These are phyloP conservation scores for Xestia sexstrigata DNA, from an alignment of 2,888 invertebrate species.

Conservation along the genomic window DNA sequence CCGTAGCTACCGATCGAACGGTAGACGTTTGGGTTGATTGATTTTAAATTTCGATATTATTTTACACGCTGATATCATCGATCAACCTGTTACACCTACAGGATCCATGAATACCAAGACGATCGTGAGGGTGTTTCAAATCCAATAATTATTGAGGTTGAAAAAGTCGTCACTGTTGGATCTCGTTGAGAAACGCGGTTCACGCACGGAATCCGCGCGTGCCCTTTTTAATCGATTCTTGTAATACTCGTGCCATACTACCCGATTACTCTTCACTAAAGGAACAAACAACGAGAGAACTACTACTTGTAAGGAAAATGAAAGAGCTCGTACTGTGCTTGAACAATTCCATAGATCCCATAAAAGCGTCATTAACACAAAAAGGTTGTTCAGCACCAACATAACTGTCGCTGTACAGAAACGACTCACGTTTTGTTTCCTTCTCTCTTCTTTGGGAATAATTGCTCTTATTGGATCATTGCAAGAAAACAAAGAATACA, in stretches of 20 bases:
- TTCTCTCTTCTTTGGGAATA: constrained; percentile 2
- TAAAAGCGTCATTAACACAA: constrained; percentile 12
- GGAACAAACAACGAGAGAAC: constrained; percentile 21
- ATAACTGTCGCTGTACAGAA: constrained; percentile 20
- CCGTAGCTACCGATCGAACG: neutral
- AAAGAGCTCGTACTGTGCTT: neutral
- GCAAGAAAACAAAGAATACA: constrained; percentile 13
- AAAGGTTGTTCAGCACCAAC: constrained; percentile 30
- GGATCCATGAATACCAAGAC: neutral
- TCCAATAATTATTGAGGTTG: neutral
- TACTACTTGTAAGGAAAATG: constrained; percentile 22
- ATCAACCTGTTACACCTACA: neutral
- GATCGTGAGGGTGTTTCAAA: neutral
- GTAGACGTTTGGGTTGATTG: neutral
- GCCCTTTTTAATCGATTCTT: neutral
- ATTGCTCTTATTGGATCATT: neutral
- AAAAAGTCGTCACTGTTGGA: neutral
- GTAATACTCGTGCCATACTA: constrained; percentile 4
- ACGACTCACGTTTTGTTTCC: constrained; percentile 11
- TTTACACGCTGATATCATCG: neutral
- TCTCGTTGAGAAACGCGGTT: neutral
- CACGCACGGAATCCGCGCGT: neutral
- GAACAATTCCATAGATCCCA: constrained; percentile 10
- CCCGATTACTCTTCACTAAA: constrained; percentile 23
- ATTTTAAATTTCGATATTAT: neutral